phyloP scores from a whole-genome alignment of 1,140 invertebrate species.

The Latrodectus geometricus region DNA sequence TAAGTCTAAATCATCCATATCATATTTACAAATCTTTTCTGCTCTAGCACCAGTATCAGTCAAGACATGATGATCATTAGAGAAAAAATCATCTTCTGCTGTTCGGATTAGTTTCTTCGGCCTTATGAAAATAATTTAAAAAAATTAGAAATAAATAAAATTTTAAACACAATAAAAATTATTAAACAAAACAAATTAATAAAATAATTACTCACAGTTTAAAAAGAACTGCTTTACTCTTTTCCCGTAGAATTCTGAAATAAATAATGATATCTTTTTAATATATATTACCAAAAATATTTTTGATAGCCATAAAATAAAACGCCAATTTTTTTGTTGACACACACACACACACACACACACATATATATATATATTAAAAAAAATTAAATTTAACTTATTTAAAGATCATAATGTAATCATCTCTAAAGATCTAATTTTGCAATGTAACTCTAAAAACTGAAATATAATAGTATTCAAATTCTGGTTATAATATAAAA shows the following conservation, averaged over 20 bases:
- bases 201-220: constrained; percentile 42
- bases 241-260: constrained; percentile 29
- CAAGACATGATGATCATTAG: constrained; percentile 84
- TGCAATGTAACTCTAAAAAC: too few relatives aligned
- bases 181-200: neutral
- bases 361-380: too few relatives aligned
- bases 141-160: neutral
- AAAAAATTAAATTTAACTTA: too few relatives aligned
- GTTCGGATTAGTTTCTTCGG: constrained; percentile 92
- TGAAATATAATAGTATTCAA: too few relatives aligned
- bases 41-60: constrained; percentile 86
- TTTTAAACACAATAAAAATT: neutral
- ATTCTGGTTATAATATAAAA: too few relatives aligned
- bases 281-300: too few relatives aligned
- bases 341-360: too few relatives aligned
- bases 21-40: constrained; percentile 93
- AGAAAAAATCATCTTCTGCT: constrained; percentile 88
- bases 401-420: too few relatives aligned
- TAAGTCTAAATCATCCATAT: constrained; percentile 92
- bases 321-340: too few relatives aligned
- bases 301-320: too few relatives aligned
- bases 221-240: constrained; percentile 25
- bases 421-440: too few relatives aligned
- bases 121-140: constrained; percentile 71
- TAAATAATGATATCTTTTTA: neutral